Evolutionary conservation across 2,797 vertebrate species (phyloP), one percentile per base, ranked within the genome.

Genomic region (Epinephelus awoara): DNA sequence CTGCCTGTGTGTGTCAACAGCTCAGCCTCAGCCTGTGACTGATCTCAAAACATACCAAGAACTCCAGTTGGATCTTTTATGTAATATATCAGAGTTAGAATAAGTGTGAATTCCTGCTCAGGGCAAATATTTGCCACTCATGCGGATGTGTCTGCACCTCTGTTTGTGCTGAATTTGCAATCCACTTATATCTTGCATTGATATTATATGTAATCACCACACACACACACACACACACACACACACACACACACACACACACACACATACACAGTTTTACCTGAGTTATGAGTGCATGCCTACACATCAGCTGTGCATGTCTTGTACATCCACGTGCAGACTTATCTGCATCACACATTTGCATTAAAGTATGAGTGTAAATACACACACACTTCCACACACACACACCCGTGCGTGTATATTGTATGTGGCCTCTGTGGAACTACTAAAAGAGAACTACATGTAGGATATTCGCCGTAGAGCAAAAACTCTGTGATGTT

Each of bases 401-500:
- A 10, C 15, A 55, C 14, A 21, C 61, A 17, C 2, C 7, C 0
- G 10, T 25, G 38, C 44, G 79, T 85, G 19, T 47, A 42, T 68
- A 54, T 62, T 64, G 52, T 46, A 62, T 58, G 67, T 81, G 14
- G 54, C 49, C 29, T 72, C 59, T 21, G 49, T 52, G 55, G n/a
- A 61, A 5, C 27, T 27, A 27, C 67, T 69, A 46, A 34, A 69
- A 80, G 57, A 77, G 59, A 73, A 75, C 19, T 10, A 80, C 38
- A 56, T 42, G 50, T 44, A 65, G 49, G 18, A 70, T 77, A 67
- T 75, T 73, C 14, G 6, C 44, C 38, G 55, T 3, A 18, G 56
- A 58, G 63, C 52, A 67, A 70, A 68, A 51, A 50, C 68, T 82
- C 38, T 15, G n/a, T 21, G 42, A 40, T 79, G 67, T 72, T 69